A percentile compares a stretch with the other conserved stretches of the same genome.
Evolutionary conservation across 2,888 invertebrate genomes (phyloP).

Genomic region (Drosophila tanythrix): DNA sequence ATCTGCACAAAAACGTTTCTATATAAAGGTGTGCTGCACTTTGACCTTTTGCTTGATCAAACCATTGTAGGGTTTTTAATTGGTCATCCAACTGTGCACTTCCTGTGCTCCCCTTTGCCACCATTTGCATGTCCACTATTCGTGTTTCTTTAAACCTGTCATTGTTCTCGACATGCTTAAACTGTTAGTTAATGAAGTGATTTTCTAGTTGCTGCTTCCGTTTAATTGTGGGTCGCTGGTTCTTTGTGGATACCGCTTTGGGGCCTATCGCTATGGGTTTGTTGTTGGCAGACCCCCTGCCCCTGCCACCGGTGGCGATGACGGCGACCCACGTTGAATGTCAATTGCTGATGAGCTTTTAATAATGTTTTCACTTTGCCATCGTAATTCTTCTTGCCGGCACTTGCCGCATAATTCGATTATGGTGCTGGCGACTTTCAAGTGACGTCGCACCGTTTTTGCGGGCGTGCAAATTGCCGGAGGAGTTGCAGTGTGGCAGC

Average conservation of each 20-base stretch:
- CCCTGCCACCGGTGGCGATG: not conserved
- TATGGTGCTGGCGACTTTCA: constrained; percentile 76
- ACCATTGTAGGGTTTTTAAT: not conserved
- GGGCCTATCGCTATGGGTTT: not conserved
- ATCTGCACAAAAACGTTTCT: not conserved
- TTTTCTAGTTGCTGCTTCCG: constrained; percentile 69
- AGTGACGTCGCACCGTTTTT: constrained; percentile 37
- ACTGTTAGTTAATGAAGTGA: constrained; percentile 70
- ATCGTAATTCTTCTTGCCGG: constrained; percentile 71
- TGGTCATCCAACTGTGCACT: constrained; percentile 1
- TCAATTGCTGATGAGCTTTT: constrained; percentile 80
- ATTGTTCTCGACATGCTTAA: constrained; percentile 34
- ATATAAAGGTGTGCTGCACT: not conserved
- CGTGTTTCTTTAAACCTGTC: constrained; percentile 11
- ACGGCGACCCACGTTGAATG: constrained; percentile 62
- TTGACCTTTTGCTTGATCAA: not conserved
- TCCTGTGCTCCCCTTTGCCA: constrained; percentile 1
- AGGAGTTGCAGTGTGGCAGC: constrained; percentile 29
- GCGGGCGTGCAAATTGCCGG: constrained; percentile 24
- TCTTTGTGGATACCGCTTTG: not conserved
- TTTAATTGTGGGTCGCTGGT: constrained; percentile 60
- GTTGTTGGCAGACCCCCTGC: not conserved
- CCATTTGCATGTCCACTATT: not conserved
- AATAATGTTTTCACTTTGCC: constrained; percentile 74
- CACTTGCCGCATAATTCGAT: constrained; percentile 77